Evolutionary conservation across 2,797 vertebrate genomes (phyloP), one percentile per base, ranked within the genome.

Genomic region (Tauraco hartlaubi): DNA sequence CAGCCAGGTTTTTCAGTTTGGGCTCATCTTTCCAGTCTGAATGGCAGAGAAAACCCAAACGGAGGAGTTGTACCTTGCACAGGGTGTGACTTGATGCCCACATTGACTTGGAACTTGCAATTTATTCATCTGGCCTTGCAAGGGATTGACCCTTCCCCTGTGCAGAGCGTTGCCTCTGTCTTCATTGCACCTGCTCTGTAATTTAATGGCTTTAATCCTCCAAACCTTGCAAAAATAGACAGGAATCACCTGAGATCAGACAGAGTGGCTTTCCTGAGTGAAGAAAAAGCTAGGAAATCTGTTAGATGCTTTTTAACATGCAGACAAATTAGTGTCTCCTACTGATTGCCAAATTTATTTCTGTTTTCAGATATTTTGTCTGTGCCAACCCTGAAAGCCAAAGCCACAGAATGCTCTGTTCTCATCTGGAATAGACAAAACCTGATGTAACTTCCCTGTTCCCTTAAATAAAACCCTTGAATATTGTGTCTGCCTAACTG

Each of bases 151-250:
- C 21, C 6, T 75, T 66, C 18, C 14, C 43, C 17, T 33, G 56
- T 0, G 3, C 17, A n/a, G 48, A 66, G 46, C 7, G 1, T 28
- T 41, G 29, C 13, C 62, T 61, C 54, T 23, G 17, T 12, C 0
- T 41, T 64, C 72, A 13, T 26, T 2, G 2, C 15, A 25, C 6
- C 62, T 58, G 25, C 39, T 63, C 28, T 6, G 3, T 19, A 2
- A 11, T 22, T 25, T 3, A 14, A 28, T 14, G 44, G 15, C 3
- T 75, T 43, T 48, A 68, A 48, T 78, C 20, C 56, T 59, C 17
- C 63, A 74, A 29, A 49, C 25, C 22, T 44, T 55, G 69, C 51
- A 59, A 35, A 78, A 77, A 35, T 13, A 49, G 66, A 1, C 31
- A 44, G n/a, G 51, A 51, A 17, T 55, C 39, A 37, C 23, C 48